Evolutionary conservation across 2,797 vertebrate genomes (phyloP).

Genomic region (Scomberomorus guttatus): DNA sequence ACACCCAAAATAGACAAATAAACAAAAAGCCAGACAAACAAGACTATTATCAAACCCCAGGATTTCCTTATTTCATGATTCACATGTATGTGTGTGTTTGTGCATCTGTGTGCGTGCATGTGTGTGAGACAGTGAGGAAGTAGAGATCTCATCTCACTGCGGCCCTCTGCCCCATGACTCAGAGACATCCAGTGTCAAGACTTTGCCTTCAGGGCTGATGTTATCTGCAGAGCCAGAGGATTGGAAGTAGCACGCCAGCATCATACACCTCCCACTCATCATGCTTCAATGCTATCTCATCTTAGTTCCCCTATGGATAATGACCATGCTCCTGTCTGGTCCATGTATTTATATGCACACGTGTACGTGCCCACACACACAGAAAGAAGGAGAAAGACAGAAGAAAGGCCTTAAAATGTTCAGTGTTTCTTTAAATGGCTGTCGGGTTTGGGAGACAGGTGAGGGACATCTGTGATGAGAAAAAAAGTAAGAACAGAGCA

Average conservation of each 20-base stretch:
- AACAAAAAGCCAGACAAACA: neutral
- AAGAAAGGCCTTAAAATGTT: neutral
- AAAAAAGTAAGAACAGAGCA: too few species aligned
- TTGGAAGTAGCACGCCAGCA: constrained; percentile 70
- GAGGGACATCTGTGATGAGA: too few species aligned
- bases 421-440: neutral
- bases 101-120: neutral
- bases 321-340: constrained; percentile 49
- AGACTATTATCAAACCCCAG: neutral
- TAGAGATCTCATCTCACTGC: constrained; percentile 50
- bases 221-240: constrained; percentile 63
- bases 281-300: constrained; percentile 60
- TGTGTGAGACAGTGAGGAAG: constrained; percentile 34
- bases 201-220: constrained; percentile 61
- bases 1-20: too few species aligned
- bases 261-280: constrained; percentile 71
- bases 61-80: neutral
- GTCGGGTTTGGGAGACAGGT: neutral
- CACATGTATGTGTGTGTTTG: neutral
- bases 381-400: constrained; percentile 5
- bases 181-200: constrained; percentile 64
- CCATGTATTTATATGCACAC: constrained; percentile 26
- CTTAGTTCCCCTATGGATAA: constrained; percentile 54
- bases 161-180: constrained; percentile 68
- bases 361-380: constrained; percentile 20